Evolutionary conservation across 1,140 invertebrate species (phyloP).

Genomic region (Oreohelix idahoensis): DNA sequence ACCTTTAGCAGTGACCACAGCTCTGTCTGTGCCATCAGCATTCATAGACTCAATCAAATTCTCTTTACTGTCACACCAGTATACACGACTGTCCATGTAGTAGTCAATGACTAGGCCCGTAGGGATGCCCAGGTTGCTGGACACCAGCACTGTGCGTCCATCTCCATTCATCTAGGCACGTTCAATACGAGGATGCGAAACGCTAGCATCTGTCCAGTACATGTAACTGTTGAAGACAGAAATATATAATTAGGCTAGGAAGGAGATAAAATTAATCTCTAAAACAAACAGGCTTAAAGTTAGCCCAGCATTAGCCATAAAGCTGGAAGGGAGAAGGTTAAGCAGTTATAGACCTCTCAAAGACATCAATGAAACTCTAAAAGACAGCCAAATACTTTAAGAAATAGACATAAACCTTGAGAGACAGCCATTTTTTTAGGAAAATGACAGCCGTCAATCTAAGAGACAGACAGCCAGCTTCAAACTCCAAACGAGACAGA

Average conservation of each 20-base stretch:
- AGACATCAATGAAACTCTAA: too few species aligned
- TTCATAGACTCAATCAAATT: conserved; percentile 92
- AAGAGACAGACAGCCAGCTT: too few species aligned
- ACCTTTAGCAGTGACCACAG: conserved; percentile 80
- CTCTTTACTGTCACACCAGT: conserved; percentile 95
- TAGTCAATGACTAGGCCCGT: conserved; percentile 92
- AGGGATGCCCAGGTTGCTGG: conserved; percentile 85
- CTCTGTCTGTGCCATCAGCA: conserved; percentile 86
- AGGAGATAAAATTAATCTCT: neutral
- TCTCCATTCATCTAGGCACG: conserved; percentile 95
- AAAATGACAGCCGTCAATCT: too few species aligned
- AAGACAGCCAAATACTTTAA: too few species aligned
- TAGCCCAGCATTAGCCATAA: too few species aligned
- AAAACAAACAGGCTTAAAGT: too few species aligned
- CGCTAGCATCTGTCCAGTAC: conserved; percentile 91
- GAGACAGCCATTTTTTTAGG: too few species aligned
- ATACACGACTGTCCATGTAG: conserved; percentile 85
- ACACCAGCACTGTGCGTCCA: conserved; percentile 85
- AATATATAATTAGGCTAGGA: neutral
- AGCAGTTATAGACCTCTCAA: too few species aligned
- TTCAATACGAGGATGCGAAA: conserved; percentile 79
- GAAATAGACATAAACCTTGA: too few species aligned
- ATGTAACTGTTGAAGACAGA: conserved; percentile 80
- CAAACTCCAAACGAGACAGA: too few species aligned
- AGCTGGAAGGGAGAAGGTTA: too few species aligned